Evolutionary conservation across 2,113 vertebrate species (phyloP).

Genomic region (Festucalex cinctus): DNA sequence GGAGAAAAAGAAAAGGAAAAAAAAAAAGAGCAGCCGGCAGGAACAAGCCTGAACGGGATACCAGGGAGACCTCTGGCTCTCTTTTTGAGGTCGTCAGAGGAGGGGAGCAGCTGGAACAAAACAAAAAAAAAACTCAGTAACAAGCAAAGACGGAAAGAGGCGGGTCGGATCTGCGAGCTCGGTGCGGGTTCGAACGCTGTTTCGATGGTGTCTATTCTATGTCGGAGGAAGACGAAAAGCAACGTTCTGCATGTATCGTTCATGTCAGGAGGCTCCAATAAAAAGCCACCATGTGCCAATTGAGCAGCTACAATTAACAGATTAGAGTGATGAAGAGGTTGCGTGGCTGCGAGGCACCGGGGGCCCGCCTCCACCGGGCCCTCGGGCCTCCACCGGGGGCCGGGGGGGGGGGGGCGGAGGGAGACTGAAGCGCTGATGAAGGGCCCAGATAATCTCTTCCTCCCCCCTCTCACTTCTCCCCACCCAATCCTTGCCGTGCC

Average conservation of each 20-base stretch:
- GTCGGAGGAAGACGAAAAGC: conserved; percentile 40
- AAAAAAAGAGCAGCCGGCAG: conserved; percentile 65
- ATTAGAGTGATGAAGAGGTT: conserved; percentile 87
- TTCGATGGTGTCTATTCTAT: neutral
- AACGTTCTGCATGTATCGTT: conserved; percentile 78
- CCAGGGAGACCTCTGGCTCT: conserved; percentile 57
- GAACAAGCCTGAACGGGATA: conserved; percentile 64
- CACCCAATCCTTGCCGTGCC: conserved; percentile 71
- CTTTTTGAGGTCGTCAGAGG: conserved; percentile 28
- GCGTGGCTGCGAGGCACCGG: conserved; percentile 73
- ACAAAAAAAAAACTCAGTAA: conserved; percentile 46
- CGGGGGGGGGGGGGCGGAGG: conserved; percentile 51
- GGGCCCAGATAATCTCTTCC: conserved; percentile 79
- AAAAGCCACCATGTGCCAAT: conserved; percentile 85
- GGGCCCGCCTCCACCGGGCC: conserved; percentile 68
- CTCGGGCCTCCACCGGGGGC: conserved; percentile 68
- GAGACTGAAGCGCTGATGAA: conserved; percentile 72
- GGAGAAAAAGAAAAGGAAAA: too few species aligned
- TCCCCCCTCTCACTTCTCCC: conserved; percentile 36
- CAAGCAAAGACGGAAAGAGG: conserved; percentile 42
- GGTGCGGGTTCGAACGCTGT: neutral
- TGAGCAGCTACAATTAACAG: conserved; percentile 87
- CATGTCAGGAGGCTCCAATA: conserved; percentile 80
- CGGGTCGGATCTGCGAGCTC: conserved; percentile 45
- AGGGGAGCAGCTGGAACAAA: conserved; percentile 23